These are phyloP conservation scores for Mastomys coucha DNA, from an alignment of 2,113 vertebrate genomes.

Conservation along the genomic window DNA sequence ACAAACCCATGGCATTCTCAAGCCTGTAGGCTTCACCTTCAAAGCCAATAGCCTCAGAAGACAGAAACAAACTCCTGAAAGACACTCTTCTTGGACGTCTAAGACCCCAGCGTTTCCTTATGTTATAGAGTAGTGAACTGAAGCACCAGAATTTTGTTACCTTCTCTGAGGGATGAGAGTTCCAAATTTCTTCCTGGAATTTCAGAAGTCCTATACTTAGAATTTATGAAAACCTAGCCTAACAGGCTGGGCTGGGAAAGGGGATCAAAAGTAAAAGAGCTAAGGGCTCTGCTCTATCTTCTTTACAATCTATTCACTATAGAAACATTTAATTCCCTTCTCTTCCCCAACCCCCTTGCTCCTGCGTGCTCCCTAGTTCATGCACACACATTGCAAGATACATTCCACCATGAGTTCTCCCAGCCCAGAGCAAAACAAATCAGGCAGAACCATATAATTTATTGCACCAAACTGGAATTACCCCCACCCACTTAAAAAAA, in stretches of 20 bases:
- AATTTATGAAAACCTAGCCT: not conserved
- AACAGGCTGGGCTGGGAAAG: not conserved
- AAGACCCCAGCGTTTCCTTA: not conserved
- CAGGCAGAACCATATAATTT: conserved; percentile 81
- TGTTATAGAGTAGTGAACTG: not conserved
- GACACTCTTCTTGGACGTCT: not conserved
- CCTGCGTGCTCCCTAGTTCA: too few relatives aligned
- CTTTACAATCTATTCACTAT: not conserved
- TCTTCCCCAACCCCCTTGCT: not conserved
- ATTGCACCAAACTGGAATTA: conserved; percentile 79
- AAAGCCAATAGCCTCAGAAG: not conserved
- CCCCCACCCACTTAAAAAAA: conserved; percentile 82
- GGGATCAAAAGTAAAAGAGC: not conserved
- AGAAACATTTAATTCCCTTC: not conserved
- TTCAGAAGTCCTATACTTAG: conserved; percentile 14
- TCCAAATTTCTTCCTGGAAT: not conserved
- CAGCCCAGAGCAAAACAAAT: conserved; percentile 79
- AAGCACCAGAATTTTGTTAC: not conserved
- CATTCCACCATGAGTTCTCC: conserved; percentile 53
- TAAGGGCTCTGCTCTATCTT: not conserved
- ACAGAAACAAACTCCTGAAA: not conserved
- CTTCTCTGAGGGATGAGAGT: not conserved
- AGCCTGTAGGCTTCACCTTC: not conserved
- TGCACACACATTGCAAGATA: conserved; percentile 25
- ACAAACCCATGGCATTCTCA: not conserved